phyloP scores from a whole-genome alignment of 1,140 invertebrate genomes.

The Drosophila tsacasi region DNA sequence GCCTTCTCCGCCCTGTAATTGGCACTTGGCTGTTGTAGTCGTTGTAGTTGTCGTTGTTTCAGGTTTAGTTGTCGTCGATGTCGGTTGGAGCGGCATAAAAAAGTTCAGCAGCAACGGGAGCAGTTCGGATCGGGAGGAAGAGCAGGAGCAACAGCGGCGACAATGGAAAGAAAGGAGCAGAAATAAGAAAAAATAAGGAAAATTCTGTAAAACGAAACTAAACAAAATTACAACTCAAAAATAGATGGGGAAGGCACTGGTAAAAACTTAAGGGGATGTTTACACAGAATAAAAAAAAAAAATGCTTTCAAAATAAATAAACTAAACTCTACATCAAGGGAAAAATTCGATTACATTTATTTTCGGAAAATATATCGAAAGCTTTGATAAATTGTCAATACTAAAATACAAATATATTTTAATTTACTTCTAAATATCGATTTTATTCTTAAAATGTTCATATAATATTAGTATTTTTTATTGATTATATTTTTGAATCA shows the following conservation, averaged over 20 bases:
- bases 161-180: slow-evolving; percentile 34
- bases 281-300: neutral
- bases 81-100: slow-evolving; percentile 37
- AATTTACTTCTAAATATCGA: no score
- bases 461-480: no score
- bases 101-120: slow-evolving; percentile 14
- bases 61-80: slow-evolving; percentile 44
- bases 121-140: neutral
- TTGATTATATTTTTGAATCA: no score
- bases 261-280: neutral
- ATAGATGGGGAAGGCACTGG: slow-evolving; percentile 15
- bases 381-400: no score
- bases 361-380: no score
- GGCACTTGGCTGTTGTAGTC: slow-evolving; percentile 86
- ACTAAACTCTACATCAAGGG: neutral
- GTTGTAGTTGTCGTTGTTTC: slow-evolving; percentile 32
- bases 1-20: slow-evolving; percentile 86
- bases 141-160: slow-evolving; percentile 25
- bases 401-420: no score
- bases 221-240: slow-evolving; percentile 74
- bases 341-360: neutral
- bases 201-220: slow-evolving; percentile 80
- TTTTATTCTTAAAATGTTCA: no score
- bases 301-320: neutral
- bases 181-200: slow-evolving; percentile 56